Evolutionary conservation across 2,797 vertebrate genomes (phyloP), one percentile per base, ranked within the genome.

Genomic region (Arctocebus calabarensis): DNA sequence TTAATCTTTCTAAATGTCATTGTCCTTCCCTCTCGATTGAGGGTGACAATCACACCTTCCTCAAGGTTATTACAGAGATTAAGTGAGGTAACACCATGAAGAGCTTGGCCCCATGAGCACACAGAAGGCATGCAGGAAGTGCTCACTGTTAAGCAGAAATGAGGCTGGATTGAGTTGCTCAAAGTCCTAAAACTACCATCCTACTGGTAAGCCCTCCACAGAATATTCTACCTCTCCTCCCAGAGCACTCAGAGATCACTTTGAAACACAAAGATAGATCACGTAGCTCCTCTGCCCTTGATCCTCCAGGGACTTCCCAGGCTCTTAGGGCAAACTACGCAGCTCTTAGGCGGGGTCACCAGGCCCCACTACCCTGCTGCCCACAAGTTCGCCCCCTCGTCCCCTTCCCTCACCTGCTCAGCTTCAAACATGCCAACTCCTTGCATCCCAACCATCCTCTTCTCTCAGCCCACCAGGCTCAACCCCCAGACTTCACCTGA

Each of bases 241-340:
- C 10, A 74, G 55, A 32, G 62, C 1, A 0, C 32, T 52, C 23
- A 29, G 55, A 73, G 40, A 20, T 25, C 43, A 32, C 27, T 48
- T 71, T 48, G 29, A 86, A 81, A 29, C 3, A 3, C 40, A 91
- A 79, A 40, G 34, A 45, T 37, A 29, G 40, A 20, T 10, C n/a
- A 10, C 2, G 0, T 2, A 34, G 52, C 5, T 64, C 48, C 22
- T 12, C 70, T 2, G 0, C 9, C 61, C 74, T 19, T 17, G n/a
- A 59, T 34, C 55, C 73, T 68, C 52, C 59, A 32, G 5, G 0
- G 5, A 74, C 13, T 70, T 64, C 55, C 61, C 27, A 52, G 17
- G 37, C 61, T 40, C 78, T 77, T 27, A 88, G 32, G 85, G 40
- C 37, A 68, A 91, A 94, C 32, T 14, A 40, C 79, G 59, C 48